Percentiles rank a stretch among this genome's conserved stretches.
Conservation (phyloP, 2,797 vertebrate genomes). For the Macropodus opercularis region DNA sequence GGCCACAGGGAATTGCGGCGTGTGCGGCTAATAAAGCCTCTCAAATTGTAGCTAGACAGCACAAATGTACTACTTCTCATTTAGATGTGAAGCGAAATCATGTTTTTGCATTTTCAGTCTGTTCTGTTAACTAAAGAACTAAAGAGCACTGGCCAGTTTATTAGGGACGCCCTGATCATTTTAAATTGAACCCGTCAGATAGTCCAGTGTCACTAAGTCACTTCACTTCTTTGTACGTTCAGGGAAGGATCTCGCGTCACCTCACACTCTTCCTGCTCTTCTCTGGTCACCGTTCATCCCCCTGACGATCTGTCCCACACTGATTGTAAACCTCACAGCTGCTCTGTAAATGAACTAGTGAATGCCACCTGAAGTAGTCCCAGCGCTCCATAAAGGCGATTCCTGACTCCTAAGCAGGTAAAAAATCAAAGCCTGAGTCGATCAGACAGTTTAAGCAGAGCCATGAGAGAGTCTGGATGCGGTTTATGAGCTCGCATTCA, state of each 20-base stretch:
- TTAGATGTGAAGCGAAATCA: too few species aligned
- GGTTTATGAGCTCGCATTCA: slow-evolving; percentile 7
- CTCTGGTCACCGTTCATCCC: slow-evolving; percentile 58
- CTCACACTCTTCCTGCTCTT: slow-evolving; percentile 17
- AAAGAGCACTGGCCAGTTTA: too few species aligned
- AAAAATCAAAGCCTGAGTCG: too few species aligned
- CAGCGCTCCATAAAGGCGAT: neutral
- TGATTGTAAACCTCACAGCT: slow-evolving; percentile 38
- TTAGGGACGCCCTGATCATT: too few species aligned
- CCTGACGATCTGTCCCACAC: slow-evolving; percentile 62
- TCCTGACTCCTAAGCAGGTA: neutral
- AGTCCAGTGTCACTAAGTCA: too few species aligned
- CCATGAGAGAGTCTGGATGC: neutral
- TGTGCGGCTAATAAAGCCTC: neutral
- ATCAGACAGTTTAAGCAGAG: neutral
- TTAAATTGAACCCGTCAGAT: too few species aligned
- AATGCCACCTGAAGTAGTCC: slow-evolving; percentile 13
- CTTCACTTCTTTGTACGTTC: too few species aligned
- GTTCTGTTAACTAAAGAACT: too few species aligned
- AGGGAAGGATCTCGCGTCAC: too few species aligned
- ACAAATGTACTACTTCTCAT: too few species aligned
- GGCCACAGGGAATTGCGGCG: slow-evolving; percentile 3
- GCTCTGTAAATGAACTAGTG: slow-evolving; percentile 43
- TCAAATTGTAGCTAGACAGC: too few species aligned
- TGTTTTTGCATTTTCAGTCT: too few species aligned